A percentile compares a stretch with the other conserved stretches of the same genome.
Evolutionary conservation across 2,888 invertebrate genomes (phyloP).

Genomic region (Latheticus oryzae): DNA sequence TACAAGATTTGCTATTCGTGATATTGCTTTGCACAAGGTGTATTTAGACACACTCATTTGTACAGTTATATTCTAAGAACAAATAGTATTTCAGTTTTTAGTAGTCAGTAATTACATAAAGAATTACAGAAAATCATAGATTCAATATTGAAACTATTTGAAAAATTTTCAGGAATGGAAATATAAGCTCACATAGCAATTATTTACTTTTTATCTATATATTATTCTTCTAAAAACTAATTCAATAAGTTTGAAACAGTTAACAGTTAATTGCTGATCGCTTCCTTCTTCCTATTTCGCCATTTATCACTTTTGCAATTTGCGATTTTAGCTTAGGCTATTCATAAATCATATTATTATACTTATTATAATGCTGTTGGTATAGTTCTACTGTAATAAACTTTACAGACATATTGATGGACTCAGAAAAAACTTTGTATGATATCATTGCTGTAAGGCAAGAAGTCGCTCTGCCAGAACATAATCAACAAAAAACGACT

Average conservation of each 20-base stretch:
- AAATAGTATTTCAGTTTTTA: slow-evolving; percentile 10
- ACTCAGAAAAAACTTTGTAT: slow-evolving; percentile 1
- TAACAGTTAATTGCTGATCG: slow-evolving; percentile 28
- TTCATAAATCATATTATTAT: slow-evolving; percentile 34
- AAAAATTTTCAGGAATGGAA: no score
- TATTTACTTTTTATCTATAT: no score
- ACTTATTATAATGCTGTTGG: slow-evolving; percentile 22
- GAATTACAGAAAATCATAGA: no score
- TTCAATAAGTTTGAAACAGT: slow-evolving; percentile 31
- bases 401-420: slow-evolving; percentile 5
- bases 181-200: no score
- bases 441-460: slow-evolving; percentile 1
- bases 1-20: slow-evolving; percentile 41
- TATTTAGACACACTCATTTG: no score
- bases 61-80: slow-evolving; percentile 16
- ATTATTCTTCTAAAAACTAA: slow-evolving; percentile 4
- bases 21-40: slow-evolving; percentile 3
- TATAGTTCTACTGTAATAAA: slow-evolving; percentile 12
- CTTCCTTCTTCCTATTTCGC: slow-evolving; percentile 34
- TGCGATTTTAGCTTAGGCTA: slow-evolving; percentile 26
- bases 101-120: slow-evolving; percentile 5
- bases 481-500: no score
- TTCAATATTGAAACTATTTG: no score
- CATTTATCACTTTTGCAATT: slow-evolving; percentile 38
- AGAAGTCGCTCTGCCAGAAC: slow-evolving; percentile 5